Evolutionary conservation across 2,797 vertebrate genomes (phyloP).

Genomic region (Simalia tracyae): DNA sequence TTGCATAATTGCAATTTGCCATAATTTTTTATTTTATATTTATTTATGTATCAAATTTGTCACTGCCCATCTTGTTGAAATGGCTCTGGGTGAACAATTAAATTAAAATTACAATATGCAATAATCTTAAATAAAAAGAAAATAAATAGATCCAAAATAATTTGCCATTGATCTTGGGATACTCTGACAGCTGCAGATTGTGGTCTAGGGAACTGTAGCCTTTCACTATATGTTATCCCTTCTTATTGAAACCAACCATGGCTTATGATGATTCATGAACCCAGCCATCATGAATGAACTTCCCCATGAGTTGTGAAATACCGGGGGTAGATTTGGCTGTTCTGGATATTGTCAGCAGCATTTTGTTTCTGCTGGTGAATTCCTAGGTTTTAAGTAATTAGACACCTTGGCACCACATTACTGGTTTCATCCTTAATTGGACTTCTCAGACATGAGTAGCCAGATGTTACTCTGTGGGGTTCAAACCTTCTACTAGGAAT

Average conservation of each 20-base stretch:
- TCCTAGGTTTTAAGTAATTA: neutral
- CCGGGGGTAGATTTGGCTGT: neutral
- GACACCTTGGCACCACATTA: neutral
- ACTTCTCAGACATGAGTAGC: neutral
- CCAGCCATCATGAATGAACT: neutral
- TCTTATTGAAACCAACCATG: neutral
- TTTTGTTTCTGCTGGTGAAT: neutral
- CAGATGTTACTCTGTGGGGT: neutral
- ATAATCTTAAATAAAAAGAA: too few species aligned
- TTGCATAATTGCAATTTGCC: neutral
- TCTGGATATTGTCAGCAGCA: neutral
- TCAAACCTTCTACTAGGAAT: neutral
- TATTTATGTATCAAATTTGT: too few species aligned
- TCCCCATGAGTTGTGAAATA: neutral
- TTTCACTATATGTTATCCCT: neutral
- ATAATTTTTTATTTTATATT: neutral
- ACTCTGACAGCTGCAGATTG: neutral
- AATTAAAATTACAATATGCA: too few species aligned
- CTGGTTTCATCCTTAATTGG: neutral
- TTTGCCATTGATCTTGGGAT: neutral
- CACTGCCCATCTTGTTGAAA: too few species aligned
- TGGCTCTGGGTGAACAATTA: too few species aligned
- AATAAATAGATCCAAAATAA: too few species aligned
- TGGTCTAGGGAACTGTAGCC: neutral
- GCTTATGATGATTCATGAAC: neutral